Evolutionary conservation across 2,797 vertebrate genomes (phyloP), one percentile per base, ranked within the genome.

Genomic region (Pyrrhura leucotis): DNA sequence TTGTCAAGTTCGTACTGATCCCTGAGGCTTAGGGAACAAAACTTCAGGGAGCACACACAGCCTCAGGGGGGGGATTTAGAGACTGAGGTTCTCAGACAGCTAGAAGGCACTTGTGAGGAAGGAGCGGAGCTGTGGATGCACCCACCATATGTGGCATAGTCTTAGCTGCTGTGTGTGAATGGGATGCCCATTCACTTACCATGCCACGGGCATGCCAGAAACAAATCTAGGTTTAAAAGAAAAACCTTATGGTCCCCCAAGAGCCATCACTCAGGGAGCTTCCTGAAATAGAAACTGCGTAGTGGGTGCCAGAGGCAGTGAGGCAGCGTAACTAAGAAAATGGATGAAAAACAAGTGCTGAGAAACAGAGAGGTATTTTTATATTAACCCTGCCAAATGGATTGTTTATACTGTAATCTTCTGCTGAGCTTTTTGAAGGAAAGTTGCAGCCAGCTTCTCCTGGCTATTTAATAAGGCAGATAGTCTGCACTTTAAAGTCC

Each of bases 341-440:
- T 72, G 86, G 73, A 85, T 88, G 61, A 65, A 95, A 97, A 96
- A 96, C 94, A 96, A 95, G 75, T 62, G 78, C 94, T 75, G 90
- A 93, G 89, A 75, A 95, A 92, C 79, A 44, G 56, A 63, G 86
- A 82, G 65, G 75, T 95, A 94, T 93, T 96, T 95, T 79, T 89
- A 48, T 77, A 37, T 75, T 83, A 93, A 71, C 61, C 39, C 45
- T 93, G 93, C 84, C 93, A 96, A 96, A 94, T 77, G 61, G 81
- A 95, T 96, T 96, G 93, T 94, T 96, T 82, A 89, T 93, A 87
- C 74, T 15, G 23, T 89, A 85, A 96, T 92, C 86, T 89, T 76
- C 76, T 94, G 82, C 90, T 85, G 84, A 76, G 83, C 51, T 92
- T 93, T 95, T 67, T 82, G 77, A 87, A 90, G 48, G 48, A 80